phyloP scores from a whole-genome alignment of 2,888 invertebrate genomes.

The Pterobdella sp. region DNA sequence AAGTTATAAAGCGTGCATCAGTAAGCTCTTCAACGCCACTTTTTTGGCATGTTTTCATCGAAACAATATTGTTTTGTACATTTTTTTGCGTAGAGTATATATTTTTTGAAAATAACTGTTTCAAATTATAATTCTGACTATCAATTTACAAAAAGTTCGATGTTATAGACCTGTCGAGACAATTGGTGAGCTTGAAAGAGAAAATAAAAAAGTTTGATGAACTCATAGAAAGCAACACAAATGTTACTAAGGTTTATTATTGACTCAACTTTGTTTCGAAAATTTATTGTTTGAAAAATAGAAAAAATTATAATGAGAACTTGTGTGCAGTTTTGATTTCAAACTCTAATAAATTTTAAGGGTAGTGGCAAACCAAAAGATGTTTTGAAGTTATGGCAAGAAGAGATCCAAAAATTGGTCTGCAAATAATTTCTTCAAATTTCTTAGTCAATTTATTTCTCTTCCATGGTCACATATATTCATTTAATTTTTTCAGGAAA shows the following conservation, averaged over 20 bases:
- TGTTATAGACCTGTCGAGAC: slow-evolving; percentile 23
- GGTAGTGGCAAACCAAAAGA: neutral
- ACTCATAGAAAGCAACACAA: slow-evolving; percentile 18
- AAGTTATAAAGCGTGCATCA: neutral
- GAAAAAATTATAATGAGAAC: no score
- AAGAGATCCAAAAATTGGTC: slow-evolving; percentile 26
- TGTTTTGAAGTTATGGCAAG: slow-evolving; percentile 27
- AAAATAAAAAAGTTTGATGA: slow-evolving; percentile 23
- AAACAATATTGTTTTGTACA: no score
- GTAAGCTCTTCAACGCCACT: no score
- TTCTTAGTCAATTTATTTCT: neutral
- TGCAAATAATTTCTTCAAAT: neutral
- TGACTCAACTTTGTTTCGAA: no score
- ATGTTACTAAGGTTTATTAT: neutral
- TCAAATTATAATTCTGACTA: neutral
- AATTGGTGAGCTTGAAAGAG: slow-evolving; percentile 15
- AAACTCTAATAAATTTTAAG: no score
- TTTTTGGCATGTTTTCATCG: no score
- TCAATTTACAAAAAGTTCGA: neutral
- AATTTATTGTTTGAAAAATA: no score
- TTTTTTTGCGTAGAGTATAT: no score
- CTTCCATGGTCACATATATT: slow-evolving; percentile 4
- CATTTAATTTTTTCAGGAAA: neutral
- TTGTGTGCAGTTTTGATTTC: no score
- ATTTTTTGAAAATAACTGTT: no score